phyloP scores from a whole-genome alignment of 37 sponge, comb jelly and placozoan species.

The Oscarella lobularis region DNA sequence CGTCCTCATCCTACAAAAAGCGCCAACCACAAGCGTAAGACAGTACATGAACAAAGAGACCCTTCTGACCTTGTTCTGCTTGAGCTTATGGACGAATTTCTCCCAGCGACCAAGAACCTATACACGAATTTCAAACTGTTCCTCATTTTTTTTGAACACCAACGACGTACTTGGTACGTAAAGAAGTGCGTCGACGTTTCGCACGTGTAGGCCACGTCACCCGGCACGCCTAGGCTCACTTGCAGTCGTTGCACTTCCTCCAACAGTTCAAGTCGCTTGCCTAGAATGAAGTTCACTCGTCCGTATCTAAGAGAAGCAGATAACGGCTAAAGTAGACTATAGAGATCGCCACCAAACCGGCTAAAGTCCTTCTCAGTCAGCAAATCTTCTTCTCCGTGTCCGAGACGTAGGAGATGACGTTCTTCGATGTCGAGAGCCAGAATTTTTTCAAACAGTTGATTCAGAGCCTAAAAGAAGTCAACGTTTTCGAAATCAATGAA shows the following conservation, averaged over 20 bases:
- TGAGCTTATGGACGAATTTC: conserved; percentile 1
- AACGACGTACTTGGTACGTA: conserved; percentile 58
- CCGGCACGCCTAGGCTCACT: conserved; percentile 76
- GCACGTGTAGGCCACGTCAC: conserved; percentile 98
- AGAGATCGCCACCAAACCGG: conserved; percentile 21
- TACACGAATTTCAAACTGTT: neutral
- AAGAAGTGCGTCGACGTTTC: conserved; percentile 97
- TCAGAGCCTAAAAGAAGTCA: neutral
- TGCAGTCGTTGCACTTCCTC: conserved; percentile 90
- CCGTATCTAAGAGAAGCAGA: conserved; percentile 48
- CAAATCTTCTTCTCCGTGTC: conserved; percentile 95
- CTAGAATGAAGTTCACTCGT: conserved; percentile 95
- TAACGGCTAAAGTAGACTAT: neutral
- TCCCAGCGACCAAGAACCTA: conserved; percentile 22
- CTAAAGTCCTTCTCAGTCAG: conserved; percentile 98
- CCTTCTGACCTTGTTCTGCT: neutral
- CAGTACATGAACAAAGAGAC: neutral
- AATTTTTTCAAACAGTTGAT: conserved; percentile 98
- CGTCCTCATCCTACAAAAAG: neutral
- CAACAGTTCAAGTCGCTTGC: conserved; percentile 78
- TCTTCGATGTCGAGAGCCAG: conserved; percentile 96
- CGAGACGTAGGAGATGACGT: conserved; percentile 86
- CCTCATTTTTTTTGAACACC: no score
- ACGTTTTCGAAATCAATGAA: neutral
- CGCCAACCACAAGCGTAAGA: neutral